Percentiles rank a stretch among this genome's conserved stretches.
These are phyloP conservation scores for Spinibarbus caldwelli DNA, from an alignment of 2,797 vertebrate species.

Conservation along the genomic window DNA sequence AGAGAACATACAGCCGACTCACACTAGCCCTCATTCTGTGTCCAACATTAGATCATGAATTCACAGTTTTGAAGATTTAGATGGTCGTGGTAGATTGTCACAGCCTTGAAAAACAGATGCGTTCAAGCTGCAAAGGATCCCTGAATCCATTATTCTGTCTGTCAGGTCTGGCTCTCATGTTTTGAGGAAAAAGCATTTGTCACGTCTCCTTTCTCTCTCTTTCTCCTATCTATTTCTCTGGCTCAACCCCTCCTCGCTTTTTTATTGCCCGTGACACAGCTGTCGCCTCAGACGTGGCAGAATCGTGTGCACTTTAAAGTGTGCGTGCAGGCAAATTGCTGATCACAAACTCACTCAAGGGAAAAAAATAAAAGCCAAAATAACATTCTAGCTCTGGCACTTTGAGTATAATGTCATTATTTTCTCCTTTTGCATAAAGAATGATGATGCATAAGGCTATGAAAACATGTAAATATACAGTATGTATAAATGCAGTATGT, in stretches of 20 bases:
- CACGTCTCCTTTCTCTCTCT: conserved; percentile 61
- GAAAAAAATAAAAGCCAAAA: conserved; percentile 14
- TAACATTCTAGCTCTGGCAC: neutral
- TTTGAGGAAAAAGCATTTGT: conserved; percentile 69
- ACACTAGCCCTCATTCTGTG: neutral
- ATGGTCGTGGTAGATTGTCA: conserved; percentile 41
- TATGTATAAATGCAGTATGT: too few species aligned
- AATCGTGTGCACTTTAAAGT: neutral
- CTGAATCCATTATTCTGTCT: conserved; percentile 58
- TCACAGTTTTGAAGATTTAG: conserved; percentile 42
- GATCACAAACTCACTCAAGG: conserved; percentile 26
- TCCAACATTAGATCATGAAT: conserved; percentile 37
- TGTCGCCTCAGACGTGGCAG: conserved; percentile 66
- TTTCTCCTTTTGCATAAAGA: neutral
- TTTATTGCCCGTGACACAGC: conserved; percentile 70
- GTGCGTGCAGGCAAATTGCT: conserved; percentile 25
- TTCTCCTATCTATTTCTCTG: conserved; percentile 59
- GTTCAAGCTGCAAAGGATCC: conserved; percentile 44
- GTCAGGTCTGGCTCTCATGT: conserved; percentile 62
- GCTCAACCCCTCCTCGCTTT: conserved; percentile 56
- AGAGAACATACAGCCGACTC: neutral
- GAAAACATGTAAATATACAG: too few species aligned
- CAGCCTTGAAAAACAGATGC: conserved; percentile 41
- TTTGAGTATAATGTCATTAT: neutral
- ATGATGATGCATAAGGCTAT: neutral